These are phyloP conservation scores for Oreohelix idahoensis DNA, from an alignment of 1,140 invertebrate genomes.

Conservation along the genomic window DNA sequence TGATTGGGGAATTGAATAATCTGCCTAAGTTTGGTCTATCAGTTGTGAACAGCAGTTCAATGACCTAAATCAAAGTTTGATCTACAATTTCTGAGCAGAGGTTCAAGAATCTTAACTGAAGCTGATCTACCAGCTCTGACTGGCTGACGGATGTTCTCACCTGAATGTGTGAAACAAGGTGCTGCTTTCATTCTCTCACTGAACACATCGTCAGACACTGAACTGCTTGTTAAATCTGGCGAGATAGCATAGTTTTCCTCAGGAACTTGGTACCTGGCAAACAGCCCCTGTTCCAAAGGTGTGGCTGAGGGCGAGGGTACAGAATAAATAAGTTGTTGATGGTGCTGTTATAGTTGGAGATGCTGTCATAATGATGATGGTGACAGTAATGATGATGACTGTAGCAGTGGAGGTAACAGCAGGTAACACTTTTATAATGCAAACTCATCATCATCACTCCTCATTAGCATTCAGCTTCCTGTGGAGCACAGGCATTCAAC, in stretches of 20 bases:
- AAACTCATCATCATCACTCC: too few relatives aligned
- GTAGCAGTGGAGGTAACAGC: not conserved
- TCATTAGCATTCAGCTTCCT: too few relatives aligned
- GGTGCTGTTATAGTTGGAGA: not conserved
- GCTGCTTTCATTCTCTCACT: slow-evolving; percentile 1
- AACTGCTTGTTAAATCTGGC: slow-evolving; percentile 19
- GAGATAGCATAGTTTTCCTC: slow-evolving; percentile 12
- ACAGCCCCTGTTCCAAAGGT: slow-evolving; percentile 56
- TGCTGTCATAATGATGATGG: not conserved
- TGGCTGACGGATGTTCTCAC: not conserved
- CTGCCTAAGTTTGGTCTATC: too few relatives aligned
- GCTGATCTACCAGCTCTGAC: too few relatives aligned
- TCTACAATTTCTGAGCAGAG: too few relatives aligned
- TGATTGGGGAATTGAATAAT: too few relatives aligned
- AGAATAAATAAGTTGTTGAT: not conserved
- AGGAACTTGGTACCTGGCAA: slow-evolving; percentile 52
- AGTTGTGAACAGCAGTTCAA: too few relatives aligned
- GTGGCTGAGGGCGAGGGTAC: slow-evolving; percentile 46
- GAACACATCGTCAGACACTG: slow-evolving; percentile 36
- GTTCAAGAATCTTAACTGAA: too few relatives aligned
- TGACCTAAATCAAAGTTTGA: too few relatives aligned
- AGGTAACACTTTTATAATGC: not conserved
- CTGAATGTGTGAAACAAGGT: not conserved
- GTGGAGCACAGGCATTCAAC: too few relatives aligned
- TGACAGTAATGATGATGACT: not conserved